Base-by-base conservation (phyloP, 1,140 invertebrate genomes). In the Sweltsa coloradensis region DNA sequence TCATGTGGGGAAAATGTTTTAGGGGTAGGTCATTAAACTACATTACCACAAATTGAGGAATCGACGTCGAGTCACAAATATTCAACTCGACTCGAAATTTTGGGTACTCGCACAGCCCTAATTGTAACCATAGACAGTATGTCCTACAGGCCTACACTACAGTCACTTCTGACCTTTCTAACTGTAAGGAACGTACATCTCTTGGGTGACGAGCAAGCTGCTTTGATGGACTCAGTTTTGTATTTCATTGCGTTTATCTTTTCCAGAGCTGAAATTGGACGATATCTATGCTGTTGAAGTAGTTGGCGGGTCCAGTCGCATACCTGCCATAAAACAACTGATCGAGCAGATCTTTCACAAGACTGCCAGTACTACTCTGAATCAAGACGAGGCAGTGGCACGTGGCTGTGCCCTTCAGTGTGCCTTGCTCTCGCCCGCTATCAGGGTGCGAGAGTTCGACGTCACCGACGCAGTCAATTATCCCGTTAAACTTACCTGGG, bases 301-400 rank as follows among this genome's bases (percentile, higher is more conserved):
- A 53, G 88, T 97, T 34, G 97, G 97, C 50, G 97, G 96, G 27
- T 92, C 90, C 6, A 87, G 84, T 31, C 79, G 97, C 55, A 85
- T 99, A 59, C 96, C 96, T 14, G 79, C 86, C 2, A 82, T 99
- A 14, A 98, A 97, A 67, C 68, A 73, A 23, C 59, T 95, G 6
- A 86, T 98, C 49, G 85, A 91, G 60, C 78, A 87, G 62, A 77
- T 92, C 1, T 95, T 93, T 64, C 78, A 79, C 14, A 88, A 89
- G 58, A 70, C 79, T 40, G 79, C 89, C 14, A 93, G 89, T 34
- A 99, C 95, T 1, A 98, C 96, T n/a, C 66, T 99, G 22, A 99
- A 99, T 68, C 85, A 96, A 63, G 96, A 99, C 66, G 97, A 99
- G 69, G 88, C 95, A 22, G 92, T 99, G 6, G 76, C 93, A 5